These are phyloP conservation scores for Idaea biselata DNA, from an alignment of 2,888 invertebrate genomes.

Conservation along the genomic window DNA sequence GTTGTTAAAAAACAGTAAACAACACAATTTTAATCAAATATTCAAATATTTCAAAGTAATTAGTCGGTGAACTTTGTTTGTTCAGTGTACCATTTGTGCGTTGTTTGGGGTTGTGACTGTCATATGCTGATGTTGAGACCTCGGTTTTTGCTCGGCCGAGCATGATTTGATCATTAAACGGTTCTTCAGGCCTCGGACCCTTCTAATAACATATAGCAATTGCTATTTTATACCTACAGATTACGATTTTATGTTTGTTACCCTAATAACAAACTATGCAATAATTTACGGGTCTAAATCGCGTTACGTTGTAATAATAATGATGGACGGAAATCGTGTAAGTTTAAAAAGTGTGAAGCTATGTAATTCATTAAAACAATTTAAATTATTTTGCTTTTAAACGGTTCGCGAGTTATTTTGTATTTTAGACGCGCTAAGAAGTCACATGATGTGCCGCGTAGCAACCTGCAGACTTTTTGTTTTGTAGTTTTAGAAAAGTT, in stretches of 20 bases:
- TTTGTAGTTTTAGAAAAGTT: too few species aligned
- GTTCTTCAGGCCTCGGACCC: conserved; percentile 15
- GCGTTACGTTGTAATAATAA: too few species aligned
- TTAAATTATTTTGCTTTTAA: too few species aligned
- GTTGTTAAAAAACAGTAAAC: background rate
- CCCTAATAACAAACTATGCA: background rate
- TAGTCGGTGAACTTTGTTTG: background rate
- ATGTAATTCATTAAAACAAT: too few species aligned
- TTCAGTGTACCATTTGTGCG: background rate
- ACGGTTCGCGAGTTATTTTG: too few species aligned
- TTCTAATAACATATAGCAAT: conserved; percentile 10
- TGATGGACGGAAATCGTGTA: too few species aligned
- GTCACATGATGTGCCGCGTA: too few species aligned
- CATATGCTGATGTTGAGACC: conserved; percentile 20
- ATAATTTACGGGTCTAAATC: too few species aligned
- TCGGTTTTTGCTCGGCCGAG: conserved; percentile 24
- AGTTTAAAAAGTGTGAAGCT: too few species aligned
- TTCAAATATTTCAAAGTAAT: background rate
- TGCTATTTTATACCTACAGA: background rate
- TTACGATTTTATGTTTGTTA: background rate
- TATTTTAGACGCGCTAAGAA: too few species aligned
- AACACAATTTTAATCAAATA: background rate
- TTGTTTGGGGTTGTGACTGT: conserved; percentile 20
- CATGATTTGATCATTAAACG: conserved; percentile 25
- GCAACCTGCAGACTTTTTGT: too few species aligned